Conservation (phyloP, 2,797 vertebrate species). For the Phalloptychus januarius region DNA sequence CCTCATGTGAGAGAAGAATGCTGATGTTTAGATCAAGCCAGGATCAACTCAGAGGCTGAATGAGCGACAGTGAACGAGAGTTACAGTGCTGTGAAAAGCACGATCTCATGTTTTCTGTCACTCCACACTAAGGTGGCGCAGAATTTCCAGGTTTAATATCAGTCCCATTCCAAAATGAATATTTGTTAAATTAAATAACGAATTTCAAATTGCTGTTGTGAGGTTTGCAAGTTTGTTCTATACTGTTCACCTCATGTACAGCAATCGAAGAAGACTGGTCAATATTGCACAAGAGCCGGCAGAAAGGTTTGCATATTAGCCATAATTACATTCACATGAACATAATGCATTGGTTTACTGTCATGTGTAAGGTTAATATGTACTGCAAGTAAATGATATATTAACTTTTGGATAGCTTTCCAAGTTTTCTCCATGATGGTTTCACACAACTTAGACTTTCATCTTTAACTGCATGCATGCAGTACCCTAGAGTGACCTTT, state of each 20-base stretch:
- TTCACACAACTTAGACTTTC: constrained; percentile 41
- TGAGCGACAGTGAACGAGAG: constrained; percentile 54
- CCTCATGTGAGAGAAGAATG: constrained; percentile 35
- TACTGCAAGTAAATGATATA: constrained; percentile 61
- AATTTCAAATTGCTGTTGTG: constrained; percentile 53
- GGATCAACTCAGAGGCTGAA: constrained; percentile 34
- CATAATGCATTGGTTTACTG: constrained; percentile 74
- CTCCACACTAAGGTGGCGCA: constrained; percentile 19
- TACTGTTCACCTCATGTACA: constrained; percentile 39
- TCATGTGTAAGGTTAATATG: constrained; percentile 77
- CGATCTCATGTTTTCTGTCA: constrained; percentile 48
- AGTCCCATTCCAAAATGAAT: constrained; percentile 20
- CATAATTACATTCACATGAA: constrained; percentile 74
- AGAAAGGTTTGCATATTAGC: constrained; percentile 69
- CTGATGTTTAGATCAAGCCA: constrained; percentile 37
- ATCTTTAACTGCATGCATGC: constrained; percentile 12
- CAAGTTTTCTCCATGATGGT: constrained; percentile 44
- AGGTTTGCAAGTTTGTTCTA: constrained; percentile 21
- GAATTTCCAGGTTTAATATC: constrained; percentile 38
- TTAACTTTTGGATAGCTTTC: constrained; percentile 68
- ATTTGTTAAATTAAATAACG: constrained; percentile 48
- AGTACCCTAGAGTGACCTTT: background rate
- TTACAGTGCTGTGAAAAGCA: constrained; percentile 54
- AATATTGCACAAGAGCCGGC: constrained; percentile 71
- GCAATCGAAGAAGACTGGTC: constrained; percentile 67